Conservation (phyloP, 2,888 invertebrate genomes). For the Drosophila hamatofila region DNA sequence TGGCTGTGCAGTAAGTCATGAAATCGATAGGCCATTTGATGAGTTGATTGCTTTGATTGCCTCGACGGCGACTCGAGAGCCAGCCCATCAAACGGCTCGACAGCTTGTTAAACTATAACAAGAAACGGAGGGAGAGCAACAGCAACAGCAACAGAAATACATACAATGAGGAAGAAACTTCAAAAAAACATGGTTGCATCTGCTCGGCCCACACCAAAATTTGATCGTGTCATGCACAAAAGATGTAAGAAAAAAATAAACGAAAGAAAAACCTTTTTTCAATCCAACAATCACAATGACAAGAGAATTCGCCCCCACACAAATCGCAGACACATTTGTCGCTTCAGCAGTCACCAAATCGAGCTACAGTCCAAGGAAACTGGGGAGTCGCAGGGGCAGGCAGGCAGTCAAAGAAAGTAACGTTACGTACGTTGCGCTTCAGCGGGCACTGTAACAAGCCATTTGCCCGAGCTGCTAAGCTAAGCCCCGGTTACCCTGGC, state of each 20-base stretch:
- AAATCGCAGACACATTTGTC: constrained; percentile 70
- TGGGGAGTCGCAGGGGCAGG: background rate
- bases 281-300: constrained; percentile 43
- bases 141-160: background rate
- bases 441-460: constrained; percentile 60
- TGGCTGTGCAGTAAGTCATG: constrained; percentile 22
- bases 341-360: constrained; percentile 66
- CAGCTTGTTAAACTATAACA: constrained; percentile 57
- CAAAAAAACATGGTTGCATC: constrained; percentile 28
- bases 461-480: constrained; percentile 26
- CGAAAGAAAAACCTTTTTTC: constrained; percentile 39
- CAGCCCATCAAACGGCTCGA: constrained; percentile 44
- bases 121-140: constrained; percentile 11
- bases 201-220: constrained; percentile 45
- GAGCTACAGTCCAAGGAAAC: constrained; percentile 13
- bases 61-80: constrained; percentile 16
- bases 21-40: constrained; percentile 53
- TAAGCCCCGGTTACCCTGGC: constrained; percentile 12
- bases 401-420: constrained; percentile 41
- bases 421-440: constrained; percentile 68
- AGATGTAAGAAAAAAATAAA: constrained; percentile 12
- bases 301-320: constrained; percentile 59
- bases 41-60: constrained; percentile 55
- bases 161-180: background rate
- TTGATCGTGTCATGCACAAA: constrained; percentile 47